Evolutionary conservation across 2,888 invertebrate genomes (phyloP).

Genomic region (Hanleya hanleyi): DNA sequence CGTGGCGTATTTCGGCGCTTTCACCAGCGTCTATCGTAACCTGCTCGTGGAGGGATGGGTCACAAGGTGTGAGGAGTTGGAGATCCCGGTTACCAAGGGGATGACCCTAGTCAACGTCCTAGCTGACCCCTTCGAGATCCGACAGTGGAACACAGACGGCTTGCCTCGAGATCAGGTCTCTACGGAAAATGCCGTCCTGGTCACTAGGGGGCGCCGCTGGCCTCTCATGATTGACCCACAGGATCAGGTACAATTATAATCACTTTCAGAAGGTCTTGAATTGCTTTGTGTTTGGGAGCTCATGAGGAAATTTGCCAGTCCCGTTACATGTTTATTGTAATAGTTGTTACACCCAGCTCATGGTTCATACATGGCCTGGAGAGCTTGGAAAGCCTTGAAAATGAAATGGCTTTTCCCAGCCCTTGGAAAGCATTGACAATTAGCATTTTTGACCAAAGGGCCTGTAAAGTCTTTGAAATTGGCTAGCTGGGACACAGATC

Average conservation of each 20-base stretch:
- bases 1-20: conserved; percentile 74
- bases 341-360: too few species aligned
- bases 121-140: conserved; percentile 78
- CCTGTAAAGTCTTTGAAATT: too few species aligned
- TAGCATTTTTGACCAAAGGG: too few species aligned
- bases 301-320: too few species aligned
- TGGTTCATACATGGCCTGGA: too few species aligned
- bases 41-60: conserved; percentile 82
- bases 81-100: conserved; percentile 82
- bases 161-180: conserved; percentile 73
- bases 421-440: too few species aligned
- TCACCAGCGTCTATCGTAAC: conserved; percentile 70
- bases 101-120: conserved; percentile 77
- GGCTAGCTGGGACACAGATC: too few species aligned
- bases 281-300: too few species aligned
- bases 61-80: conserved; percentile 78
- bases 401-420: too few species aligned
- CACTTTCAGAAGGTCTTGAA: too few species aligned
- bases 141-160: conserved; percentile 76
- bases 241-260: conserved; percentile 74
- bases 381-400: too few species aligned
- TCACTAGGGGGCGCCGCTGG: conserved; percentile 73
- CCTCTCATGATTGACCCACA: conserved; percentile 75
- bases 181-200: conserved; percentile 74
- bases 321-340: too few species aligned